Evolutionary conservation across 1,140 invertebrate species (phyloP).

Genomic region (Brachionus plicatilis): DNA sequence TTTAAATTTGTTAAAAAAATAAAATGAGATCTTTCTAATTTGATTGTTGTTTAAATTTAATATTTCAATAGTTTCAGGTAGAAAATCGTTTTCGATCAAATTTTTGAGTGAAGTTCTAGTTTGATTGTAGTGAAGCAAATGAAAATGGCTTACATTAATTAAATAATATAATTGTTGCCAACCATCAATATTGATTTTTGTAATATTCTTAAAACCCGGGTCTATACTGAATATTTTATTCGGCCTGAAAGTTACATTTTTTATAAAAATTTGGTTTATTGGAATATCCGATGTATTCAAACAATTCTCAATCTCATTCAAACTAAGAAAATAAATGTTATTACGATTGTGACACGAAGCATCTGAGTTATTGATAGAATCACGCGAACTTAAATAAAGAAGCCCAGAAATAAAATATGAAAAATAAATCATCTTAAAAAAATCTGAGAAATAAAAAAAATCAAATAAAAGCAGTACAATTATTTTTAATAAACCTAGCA

Average conservation of each 20-base stretch:
- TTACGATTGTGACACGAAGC: not conserved
- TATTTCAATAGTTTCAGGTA: not conserved
- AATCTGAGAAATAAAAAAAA: not conserved
- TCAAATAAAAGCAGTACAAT: not conserved
- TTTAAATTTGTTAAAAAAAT: not conserved
- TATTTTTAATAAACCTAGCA: not conserved
- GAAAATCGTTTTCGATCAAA: not conserved
- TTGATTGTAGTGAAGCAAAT: not conserved
- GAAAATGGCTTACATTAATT: not conserved
- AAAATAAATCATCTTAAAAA: not conserved
- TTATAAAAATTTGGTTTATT: not conserved
- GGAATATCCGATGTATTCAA: too few relatives aligned
- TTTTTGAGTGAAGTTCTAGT: not conserved
- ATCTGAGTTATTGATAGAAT: not conserved
- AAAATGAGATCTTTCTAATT: not conserved
- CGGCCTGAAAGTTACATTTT: not conserved
- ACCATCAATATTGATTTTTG: not conserved
- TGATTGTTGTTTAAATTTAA: not conserved
- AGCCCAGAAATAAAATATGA: not conserved
- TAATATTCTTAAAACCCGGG: not conserved
- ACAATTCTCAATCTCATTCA: too few relatives aligned
- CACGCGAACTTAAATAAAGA: not conserved
- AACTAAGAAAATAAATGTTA: too few relatives aligned
- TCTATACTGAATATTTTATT: not conserved
- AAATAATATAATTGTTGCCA: not conserved